Conservation (phyloP, 2,113 vertebrate species). For the Microcebus lehilahytsara region DNA sequence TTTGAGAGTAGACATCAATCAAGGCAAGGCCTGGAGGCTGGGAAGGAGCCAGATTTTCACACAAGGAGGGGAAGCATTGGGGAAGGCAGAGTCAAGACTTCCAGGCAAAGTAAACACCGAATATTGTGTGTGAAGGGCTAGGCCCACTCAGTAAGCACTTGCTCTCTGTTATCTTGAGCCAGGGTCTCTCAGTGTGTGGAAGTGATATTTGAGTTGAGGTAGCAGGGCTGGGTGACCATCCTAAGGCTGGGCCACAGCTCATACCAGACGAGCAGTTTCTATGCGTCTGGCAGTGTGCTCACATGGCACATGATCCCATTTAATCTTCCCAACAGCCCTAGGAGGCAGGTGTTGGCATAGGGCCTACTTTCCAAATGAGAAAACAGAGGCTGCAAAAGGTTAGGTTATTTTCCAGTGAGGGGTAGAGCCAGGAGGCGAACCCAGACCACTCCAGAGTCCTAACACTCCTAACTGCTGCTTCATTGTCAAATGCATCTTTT, state of each 20-base stretch:
- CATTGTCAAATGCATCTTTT: background rate
- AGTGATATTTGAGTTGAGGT: background rate
- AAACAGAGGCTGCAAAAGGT: background rate
- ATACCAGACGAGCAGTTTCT: accelerated
- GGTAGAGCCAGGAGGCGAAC: background rate
- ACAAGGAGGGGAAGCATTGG: background rate
- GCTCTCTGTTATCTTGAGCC: background rate
- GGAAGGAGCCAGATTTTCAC: background rate
- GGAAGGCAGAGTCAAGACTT: background rate
- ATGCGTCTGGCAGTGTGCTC: accelerated
- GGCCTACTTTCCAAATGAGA: background rate
- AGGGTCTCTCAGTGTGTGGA: background rate
- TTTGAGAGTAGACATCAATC: background rate
- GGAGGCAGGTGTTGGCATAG: background rate
- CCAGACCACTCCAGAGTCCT: too few species aligned
- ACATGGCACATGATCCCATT: accelerated
- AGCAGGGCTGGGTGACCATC: background rate
- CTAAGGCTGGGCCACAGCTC: background rate
- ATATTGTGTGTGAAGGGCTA: accelerated
- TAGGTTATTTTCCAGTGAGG: background rate
- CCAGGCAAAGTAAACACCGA: accelerated
- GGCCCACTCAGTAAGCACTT: too few species aligned
- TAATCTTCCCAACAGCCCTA: too few species aligned
- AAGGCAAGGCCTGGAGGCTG: background rate
- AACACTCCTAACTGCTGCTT: background rate